A percentile compares a stretch with the other conserved stretches of the same genome.
Conservation (phyloP, 30 jellyfish, hydroid and myxozoan species). For the Pseudorhiza aurosa region DNA sequence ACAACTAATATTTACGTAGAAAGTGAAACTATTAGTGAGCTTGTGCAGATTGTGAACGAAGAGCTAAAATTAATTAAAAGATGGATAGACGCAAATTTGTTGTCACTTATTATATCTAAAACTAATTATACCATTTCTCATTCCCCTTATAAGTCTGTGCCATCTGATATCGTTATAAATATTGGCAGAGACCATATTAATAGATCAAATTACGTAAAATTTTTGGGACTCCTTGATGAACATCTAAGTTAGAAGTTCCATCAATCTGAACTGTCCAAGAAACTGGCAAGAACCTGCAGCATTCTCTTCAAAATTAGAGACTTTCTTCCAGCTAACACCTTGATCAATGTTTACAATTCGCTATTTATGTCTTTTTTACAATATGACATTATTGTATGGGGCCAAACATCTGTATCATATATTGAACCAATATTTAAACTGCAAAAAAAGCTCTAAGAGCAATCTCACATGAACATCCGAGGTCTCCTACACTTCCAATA, state of each 20-base stretch:
- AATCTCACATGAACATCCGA: slow-evolving; percentile 2
- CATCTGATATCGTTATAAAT: too few species aligned
- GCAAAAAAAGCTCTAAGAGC: slow-evolving; percentile 29
- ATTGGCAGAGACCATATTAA: too few species aligned
- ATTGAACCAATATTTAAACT: slow-evolving; percentile 11
- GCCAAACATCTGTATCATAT: slow-evolving; percentile 22
- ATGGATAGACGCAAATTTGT: too few species aligned
- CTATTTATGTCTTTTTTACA: slow-evolving; percentile 6
- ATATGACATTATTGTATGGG: slow-evolving; percentile 27
- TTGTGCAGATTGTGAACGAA: too few species aligned
- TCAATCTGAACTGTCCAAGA: slow-evolving; percentile 27
- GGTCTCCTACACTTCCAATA: neutral
- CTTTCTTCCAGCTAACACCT: slow-evolving; percentile 17
- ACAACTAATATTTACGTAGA: too few species aligned
- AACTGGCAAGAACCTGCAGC: slow-evolving; percentile 31
- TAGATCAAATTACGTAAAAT: slow-evolving; percentile 4
- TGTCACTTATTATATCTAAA: too few species aligned
- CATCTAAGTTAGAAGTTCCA: slow-evolving; percentile 22
- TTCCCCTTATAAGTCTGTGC: too few species aligned
- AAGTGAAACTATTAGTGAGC: too few species aligned
- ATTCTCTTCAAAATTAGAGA: slow-evolving; percentile 35
- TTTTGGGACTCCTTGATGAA: slow-evolving; percentile 40
- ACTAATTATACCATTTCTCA: too few species aligned
- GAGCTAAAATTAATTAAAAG: too few species aligned
- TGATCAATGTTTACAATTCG: slow-evolving; percentile 13